These are phyloP conservation scores for Bombylius major DNA, from an alignment of 2,888 invertebrate genomes.

Conservation along the genomic window DNA sequence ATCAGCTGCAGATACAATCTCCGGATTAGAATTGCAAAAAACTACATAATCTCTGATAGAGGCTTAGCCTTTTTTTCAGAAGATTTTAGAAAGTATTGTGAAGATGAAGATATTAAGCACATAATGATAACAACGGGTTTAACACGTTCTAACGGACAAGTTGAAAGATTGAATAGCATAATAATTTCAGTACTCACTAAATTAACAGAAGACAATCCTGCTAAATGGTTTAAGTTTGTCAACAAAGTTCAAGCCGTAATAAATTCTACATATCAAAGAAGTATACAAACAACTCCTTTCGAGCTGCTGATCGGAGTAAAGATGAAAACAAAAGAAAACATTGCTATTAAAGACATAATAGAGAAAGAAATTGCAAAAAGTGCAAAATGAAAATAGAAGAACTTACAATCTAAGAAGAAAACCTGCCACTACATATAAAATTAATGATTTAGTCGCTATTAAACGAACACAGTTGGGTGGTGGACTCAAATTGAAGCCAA, in stretches of 20 bases:
- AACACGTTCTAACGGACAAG: constrained; percentile 28
- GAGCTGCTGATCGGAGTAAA: constrained; percentile 18
- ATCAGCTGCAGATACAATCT: constrained; percentile 21
- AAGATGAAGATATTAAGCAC: constrained; percentile 24
- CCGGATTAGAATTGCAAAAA: constrained; percentile 21
- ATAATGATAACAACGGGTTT: constrained; percentile 17
- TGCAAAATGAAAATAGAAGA: constrained; percentile 13
- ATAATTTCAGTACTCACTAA: constrained; percentile 25
- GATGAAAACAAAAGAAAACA: constrained; percentile 18
- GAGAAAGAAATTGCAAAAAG: constrained; percentile 5
- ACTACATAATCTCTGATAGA: constrained; percentile 23
- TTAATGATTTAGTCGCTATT: constrained; percentile 16
- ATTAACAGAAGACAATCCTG: constrained; percentile 21
- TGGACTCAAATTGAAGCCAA: constrained; percentile 24
- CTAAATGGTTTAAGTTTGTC: constrained; percentile 21
- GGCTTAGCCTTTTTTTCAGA: constrained; percentile 22
- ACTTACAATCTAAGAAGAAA: constrained; percentile 10
- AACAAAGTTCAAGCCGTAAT: constrained; percentile 14
- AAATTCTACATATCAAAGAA: constrained; percentile 14
- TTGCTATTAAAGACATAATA: constrained; percentile 3
- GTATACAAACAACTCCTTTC: constrained; percentile 12
- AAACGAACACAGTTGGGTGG: constrained; percentile 26
- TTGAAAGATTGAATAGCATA: constrained; percentile 22
- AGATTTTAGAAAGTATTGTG: constrained; percentile 25
- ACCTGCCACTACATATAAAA: constrained; percentile 1